These are phyloP conservation scores for Recurvirostra avosetta DNA, from an alignment of 2,113 vertebrate species.

Conservation along the genomic window DNA sequence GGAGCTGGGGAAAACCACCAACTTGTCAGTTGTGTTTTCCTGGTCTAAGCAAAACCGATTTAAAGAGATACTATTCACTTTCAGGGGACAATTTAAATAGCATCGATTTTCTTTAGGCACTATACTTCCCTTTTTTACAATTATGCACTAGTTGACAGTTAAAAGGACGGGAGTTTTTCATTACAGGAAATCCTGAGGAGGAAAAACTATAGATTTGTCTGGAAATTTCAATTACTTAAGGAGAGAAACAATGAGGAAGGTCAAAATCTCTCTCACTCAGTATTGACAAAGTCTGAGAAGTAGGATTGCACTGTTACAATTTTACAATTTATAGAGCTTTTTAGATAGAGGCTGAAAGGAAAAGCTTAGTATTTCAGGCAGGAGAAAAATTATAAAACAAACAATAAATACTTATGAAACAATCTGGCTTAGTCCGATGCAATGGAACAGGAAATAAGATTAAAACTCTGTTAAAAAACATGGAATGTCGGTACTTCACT, in stretches of 20 bases:
- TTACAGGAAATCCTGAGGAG: not conserved
- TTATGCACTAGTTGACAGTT: not conserved
- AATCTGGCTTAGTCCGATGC: not conserved
- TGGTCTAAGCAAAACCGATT: not conserved
- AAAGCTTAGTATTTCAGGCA: not conserved
- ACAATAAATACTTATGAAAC: not conserved
- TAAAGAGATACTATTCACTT: not conserved
- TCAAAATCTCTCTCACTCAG: not conserved
- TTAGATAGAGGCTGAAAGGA: not conserved
- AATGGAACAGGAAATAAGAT: not conserved
- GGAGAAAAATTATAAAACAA: not conserved
- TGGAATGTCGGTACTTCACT: not conserved
- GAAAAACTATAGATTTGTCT: not conserved
- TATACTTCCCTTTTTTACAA: not conserved
- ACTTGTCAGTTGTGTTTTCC: not conserved
- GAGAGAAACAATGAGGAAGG: not conserved
- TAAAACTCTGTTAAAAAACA: not conserved
- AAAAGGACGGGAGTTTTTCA: not conserved
- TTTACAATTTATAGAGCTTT: not conserved
- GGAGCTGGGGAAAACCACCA: not conserved
- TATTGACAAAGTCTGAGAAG: not conserved
- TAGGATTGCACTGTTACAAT: accelerated
- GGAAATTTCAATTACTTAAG: not conserved
- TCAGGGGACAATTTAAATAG: not conserved
- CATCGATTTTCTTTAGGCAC: not conserved